These are phyloP conservation scores for Pandemis cinnamomeana DNA, from an alignment of 2,888 invertebrate genomes.

Conservation along the genomic window DNA sequence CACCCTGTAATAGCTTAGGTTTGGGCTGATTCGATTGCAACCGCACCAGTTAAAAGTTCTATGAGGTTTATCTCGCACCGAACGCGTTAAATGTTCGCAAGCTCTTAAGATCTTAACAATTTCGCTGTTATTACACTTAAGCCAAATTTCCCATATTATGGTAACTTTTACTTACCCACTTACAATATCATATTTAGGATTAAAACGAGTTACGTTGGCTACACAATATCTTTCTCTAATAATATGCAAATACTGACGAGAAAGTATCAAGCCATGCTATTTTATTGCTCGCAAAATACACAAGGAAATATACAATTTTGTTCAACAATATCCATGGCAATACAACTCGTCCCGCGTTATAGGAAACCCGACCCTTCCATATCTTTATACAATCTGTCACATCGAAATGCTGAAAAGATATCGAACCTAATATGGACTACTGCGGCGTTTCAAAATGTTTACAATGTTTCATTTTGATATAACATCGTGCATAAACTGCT, in stretches of 20 bases:
- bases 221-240: background rate
- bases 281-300: slow-evolving; percentile 7
- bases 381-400: slow-evolving; percentile 40
- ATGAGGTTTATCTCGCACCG: too few species aligned
- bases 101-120: too few species aligned
- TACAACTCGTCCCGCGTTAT: slow-evolving; percentile 23
- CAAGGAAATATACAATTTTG: slow-evolving; percentile 18
- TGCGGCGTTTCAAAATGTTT: background rate
- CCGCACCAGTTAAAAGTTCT: too few species aligned
- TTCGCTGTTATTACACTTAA: too few species aligned
- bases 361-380: slow-evolving; percentile 28
- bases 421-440: slow-evolving; percentile 23
- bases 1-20: too few species aligned
- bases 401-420: slow-evolving; percentile 28
- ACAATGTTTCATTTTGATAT: background rate
- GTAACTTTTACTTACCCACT: background rate
- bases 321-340: slow-evolving; percentile 17
- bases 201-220: background rate
- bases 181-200: background rate
- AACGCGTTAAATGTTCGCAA: too few species aligned
- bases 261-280: background rate
- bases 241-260: background rate
- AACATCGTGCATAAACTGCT: background rate
- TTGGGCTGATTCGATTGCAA: too few species aligned
- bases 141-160: too few species aligned